Evolutionary conservation across 2,113 vertebrate genomes (phyloP).

Genomic region (Varanus salvator): DNA sequence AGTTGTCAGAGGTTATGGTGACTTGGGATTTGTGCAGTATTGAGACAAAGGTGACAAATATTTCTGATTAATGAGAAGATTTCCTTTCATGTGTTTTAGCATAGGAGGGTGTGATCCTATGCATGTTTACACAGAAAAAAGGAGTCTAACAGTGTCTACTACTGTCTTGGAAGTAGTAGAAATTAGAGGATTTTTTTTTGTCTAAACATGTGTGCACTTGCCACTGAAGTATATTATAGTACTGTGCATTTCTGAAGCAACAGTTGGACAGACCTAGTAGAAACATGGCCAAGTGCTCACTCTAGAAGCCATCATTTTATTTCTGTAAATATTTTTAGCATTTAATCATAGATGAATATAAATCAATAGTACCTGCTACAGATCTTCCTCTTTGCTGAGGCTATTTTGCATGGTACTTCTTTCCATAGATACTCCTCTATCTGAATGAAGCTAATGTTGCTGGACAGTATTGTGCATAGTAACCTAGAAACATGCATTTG

Average conservation of each 20-base stretch:
- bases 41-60: neutral
- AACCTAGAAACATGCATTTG: neutral
- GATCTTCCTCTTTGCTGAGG: neutral
- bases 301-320: neutral
- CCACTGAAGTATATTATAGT: neutral
- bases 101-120: neutral
- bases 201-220: no score
- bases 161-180: no score
- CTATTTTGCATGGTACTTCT: neutral
- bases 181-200: no score
- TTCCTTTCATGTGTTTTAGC: conserved; percentile 1
- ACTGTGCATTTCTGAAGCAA: neutral
- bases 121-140: no score
- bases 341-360: neutral
- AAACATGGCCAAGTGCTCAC: neutral
- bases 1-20: neutral
- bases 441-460: no score
- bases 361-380: neutral
- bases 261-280: no score
- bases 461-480: neutral
- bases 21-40: conserved; percentile 13
- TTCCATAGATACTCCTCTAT: no score
- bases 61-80: neutral
- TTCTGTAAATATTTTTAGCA: neutral
- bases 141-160: no score